Conservation (phyloP, 92 coral and sea anemone species). For the Desmophyllum pertusum region DNA sequence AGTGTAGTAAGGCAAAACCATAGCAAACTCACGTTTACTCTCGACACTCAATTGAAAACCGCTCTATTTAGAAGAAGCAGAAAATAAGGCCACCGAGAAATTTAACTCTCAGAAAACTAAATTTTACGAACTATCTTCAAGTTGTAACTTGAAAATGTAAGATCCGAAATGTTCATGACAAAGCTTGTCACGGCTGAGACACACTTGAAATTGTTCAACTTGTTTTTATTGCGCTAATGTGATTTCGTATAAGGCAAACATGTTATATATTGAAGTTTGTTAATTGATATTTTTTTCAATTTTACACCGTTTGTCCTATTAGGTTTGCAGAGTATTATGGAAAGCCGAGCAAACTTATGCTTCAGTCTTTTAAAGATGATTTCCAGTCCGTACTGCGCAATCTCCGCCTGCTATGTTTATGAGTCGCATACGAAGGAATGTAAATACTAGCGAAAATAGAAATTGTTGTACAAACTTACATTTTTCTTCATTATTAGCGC, state of each 20-base stretch:
- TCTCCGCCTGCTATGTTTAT: no score
- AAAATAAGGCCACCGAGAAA: neutral
- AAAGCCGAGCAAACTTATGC: neutral
- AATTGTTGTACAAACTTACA: no score
- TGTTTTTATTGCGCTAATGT: neutral
- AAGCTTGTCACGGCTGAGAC: neutral
- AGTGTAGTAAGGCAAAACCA: no score
- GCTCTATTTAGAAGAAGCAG: neutral
- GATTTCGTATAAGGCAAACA: neutral
- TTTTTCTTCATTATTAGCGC: no score
- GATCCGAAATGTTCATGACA: neutral
- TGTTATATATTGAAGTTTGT: neutral
- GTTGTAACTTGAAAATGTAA: neutral
- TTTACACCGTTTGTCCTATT: neutral
- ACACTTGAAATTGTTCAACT: neutral
- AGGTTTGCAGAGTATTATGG: neutral
- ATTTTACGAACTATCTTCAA: neutral
- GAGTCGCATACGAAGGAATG: no score
- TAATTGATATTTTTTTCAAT: neutral
- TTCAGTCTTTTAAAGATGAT: no score
- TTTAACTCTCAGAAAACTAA: neutral
- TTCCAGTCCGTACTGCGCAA: no score
- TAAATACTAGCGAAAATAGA: no score
- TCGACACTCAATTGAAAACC: no score
- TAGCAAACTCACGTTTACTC: no score